Percentiles rank a stretch among this genome's conserved stretches.
phyloP scores from a whole-genome alignment of 2,797 vertebrate species.

The Hemitrygon akajei region DNA sequence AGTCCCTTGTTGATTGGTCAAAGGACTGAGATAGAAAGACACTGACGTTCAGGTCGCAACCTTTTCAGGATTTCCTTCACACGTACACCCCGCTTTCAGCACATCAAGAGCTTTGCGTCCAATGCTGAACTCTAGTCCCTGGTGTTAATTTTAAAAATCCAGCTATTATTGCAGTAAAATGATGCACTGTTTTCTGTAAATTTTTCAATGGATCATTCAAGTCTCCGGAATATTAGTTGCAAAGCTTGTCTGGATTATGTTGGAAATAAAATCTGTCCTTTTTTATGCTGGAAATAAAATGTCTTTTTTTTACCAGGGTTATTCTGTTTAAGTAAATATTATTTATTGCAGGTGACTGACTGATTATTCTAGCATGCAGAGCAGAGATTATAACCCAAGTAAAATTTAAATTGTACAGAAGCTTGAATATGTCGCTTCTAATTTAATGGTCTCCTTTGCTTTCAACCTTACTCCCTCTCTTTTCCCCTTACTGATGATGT shows the following conservation, averaged over 20 bases:
- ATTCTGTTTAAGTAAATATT: not conserved
- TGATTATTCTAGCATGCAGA: not conserved
- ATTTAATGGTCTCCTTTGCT: not conserved
- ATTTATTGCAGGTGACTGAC: conserved; percentile 4
- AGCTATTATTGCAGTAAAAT: not conserved
- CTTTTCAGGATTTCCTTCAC: too few species aligned
- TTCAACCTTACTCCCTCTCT: not conserved
- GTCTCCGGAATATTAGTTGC: not conserved
- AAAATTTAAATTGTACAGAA: conserved; percentile 6
- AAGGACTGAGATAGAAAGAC: too few species aligned
- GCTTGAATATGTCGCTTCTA: not conserved
- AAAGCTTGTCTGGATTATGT: not conserved
- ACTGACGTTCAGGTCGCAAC: too few species aligned
- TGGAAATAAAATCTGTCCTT: conserved; percentile 21
- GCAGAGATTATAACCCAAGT: not conserved
- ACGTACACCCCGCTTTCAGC: too few species aligned
- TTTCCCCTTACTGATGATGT: not conserved
- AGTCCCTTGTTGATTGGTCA: too few species aligned
- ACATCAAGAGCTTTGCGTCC: too few species aligned
- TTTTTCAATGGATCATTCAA: not conserved
- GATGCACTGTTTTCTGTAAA: not conserved
- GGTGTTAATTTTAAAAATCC: conserved; percentile 8
- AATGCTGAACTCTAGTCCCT: not conserved
- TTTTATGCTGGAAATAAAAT: not conserved
- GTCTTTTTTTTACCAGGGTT: not conserved